Base-by-base conservation (phyloP, 2,888 invertebrate genomes). In the Euphydryas editha region DNA sequence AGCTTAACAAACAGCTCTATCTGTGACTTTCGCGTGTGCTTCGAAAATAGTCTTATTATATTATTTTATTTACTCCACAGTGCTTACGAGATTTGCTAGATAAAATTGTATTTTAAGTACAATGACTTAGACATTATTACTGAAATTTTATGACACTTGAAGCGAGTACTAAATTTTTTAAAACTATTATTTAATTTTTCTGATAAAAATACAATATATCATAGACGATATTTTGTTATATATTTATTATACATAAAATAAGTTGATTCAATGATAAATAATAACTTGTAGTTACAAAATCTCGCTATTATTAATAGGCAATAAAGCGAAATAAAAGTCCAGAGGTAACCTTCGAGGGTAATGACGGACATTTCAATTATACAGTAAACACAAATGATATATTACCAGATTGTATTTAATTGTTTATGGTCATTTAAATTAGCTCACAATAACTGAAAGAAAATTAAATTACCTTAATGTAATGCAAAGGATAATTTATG, bases 341-440 rank as follows among this genome's bases (percentile, higher is more conserved):
- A 62, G 55, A 47, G 36, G 21, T n/a, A 51, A 51, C 49, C 49
- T 51, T 65, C 36, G 62, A 65, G 60, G 58, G 61, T 61, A 61
- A 68, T 55, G 58, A 72, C 66, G 75, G 78, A 80, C 76, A 73
- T 74, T 76, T 79, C 78, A 81, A 81, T 83, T 77, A 78, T 69
- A 77, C 68, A 73, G 74, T 66, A 69, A 69, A 71, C 70, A 64
- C 67, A 69, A 73, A 71, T 73, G 63, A 75, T 73, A 71, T 70
- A 73, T 71, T 57, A 42, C 63, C 56, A 70, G 72, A 70, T 72
- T 72, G 69, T 68, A 64, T 71, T 75, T 73, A 74, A 75, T 76
- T 74, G 66, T 77, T 80, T 80, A 80, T 70, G 69, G 49, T 70
- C 68, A 70, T 77, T 77, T 63, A 64, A 70, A 70, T 70, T 64